Base-by-base conservation (phyloP, 2,113 vertebrate genomes). In the Eonycteris spelaea region DNA sequence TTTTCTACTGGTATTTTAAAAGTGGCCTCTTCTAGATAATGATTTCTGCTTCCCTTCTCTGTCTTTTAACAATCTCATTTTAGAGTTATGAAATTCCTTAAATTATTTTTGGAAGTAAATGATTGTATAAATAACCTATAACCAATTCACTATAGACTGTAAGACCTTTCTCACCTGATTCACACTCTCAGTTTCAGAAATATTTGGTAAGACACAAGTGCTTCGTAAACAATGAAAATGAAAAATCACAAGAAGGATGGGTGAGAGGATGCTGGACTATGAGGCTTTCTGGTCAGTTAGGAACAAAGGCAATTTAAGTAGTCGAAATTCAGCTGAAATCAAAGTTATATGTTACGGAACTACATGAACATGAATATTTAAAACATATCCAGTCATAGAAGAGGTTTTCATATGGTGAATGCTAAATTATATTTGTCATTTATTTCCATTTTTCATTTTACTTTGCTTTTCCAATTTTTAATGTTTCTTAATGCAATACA, bases 81-180 rank as follows among this genome's bases (percentile, higher is more conserved):
- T 59, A 90, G 38, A 96, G 73, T 71, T 57, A 8, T 18, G 35
- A 77, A 75, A 70, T 12, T 38, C 33, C 24, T 89, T 74, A 13
- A 57, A 30, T 87, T 91, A 80, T 75, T 83, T 96, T 74, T 92
- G 40, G 63, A 93, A 90, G 28, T 86, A 86, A 80, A 51, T 16
- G 0, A 67, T 26, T 33, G 5, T 40, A 40, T 78, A 88, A 70
- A 65, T 35, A 83, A 67, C 51, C 15, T 70, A 26, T 65, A 48
- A 19, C 9, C 30, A 59, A 40, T 43, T 45, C 24, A 65, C 19
- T 45, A 24, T 65, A 55, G 13, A 18, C 22, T 28, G 1, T 91
- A 30, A 43, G 38, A 87, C 12, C 51, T 77, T 73, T 73, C 19
- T 71, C 16, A 78, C 59, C 93, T 48, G 48, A 63, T 18, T 90